phyloP scores from a whole-genome alignment of 2,113 vertebrate genomes.

The Sus scrofa region T2T-Sscrofa CM000826.6:19792001-19792500 shows the following conservation, averaged over 20 bases:
- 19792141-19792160: not conserved
- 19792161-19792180: not conserved
- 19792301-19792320: too few relatives aligned
- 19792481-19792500: too few relatives aligned
- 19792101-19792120: not conserved
- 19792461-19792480: too few relatives aligned
- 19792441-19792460: too few relatives aligned
- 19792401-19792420: too few relatives aligned
- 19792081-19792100: not conserved
- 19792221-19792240: slow-evolving; percentile 19
- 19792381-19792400: too few relatives aligned
- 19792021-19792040: not conserved
- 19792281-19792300: too few relatives aligned
- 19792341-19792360: too few relatives aligned
- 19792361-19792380: too few relatives aligned
- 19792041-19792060: not conserved
- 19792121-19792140: not conserved
- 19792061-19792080: not conserved
- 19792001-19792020: not conserved
- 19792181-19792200: not conserved
- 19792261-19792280: too few relatives aligned
- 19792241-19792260: not conserved
- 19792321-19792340: too few relatives aligned
- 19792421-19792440: too few relatives aligned
- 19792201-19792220: not conserved